Evolutionary conservation across 2,113 vertebrate species (phyloP), one percentile per base, ranked within the genome.

Genomic region (Pterophyllum scalare): DNA sequence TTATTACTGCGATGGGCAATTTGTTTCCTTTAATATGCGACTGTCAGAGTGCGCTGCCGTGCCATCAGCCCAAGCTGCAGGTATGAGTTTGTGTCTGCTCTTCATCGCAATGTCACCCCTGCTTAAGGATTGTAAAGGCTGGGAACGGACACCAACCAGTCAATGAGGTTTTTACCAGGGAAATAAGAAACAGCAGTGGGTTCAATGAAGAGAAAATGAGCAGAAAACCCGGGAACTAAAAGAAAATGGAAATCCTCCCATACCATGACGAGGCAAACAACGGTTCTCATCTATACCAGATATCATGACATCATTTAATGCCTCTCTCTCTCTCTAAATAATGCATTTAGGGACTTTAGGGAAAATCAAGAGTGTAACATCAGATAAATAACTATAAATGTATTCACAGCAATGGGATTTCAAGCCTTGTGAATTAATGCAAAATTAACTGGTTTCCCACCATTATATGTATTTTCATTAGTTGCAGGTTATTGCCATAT

Each of bases 31-130:
- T 64, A 38, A 43, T 77, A 49, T 77, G 58, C 79, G 46, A 67
- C 22, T 79, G 11, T 59, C 76, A 43, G 0, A 31, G 26, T 28
- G 43, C 58, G 28, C 33, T 74, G 70, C 80, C 15, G 19, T 57
- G 72, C 61, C 84, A 87, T 60, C 77, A 75, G 80, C 43, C 79
- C 54, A 54, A 76, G 61, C 67, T 83, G 61, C 28, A 72, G 43
- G 57, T 65, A 70, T 89, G 85, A 70, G 75, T 89, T 87, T 81
- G 77, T 76, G 75, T 92, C 89, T 91, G 87, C 74, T 75, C 77
- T 26, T 88, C 86, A 86, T 91, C 89, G 88, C 74, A 88, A 13
- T 80, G 80, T 84, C 89, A 74, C 82, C 72, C 81, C 88, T 81
- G 83, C 83, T 87, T 86, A 85, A 77, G 85, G 78, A 79, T 31